A percentile compares a stretch with the other conserved stretches of the same genome.
These are phyloP conservation scores for Rachycentron canadum DNA, from an alignment of 2,797 vertebrate species.

Conservation along the genomic window DNA sequence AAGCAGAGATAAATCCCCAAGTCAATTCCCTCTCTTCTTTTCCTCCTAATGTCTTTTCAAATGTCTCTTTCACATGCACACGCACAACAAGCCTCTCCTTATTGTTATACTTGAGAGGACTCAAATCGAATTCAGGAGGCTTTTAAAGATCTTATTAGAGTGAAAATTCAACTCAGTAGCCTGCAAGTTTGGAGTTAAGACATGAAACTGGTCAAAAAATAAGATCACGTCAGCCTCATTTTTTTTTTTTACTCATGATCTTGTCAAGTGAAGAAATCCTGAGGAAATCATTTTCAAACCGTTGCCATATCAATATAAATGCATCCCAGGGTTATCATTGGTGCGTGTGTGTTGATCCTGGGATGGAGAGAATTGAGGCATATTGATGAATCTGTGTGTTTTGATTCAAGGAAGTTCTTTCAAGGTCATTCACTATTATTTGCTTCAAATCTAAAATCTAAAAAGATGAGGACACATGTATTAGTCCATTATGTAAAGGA, in stretches of 20 bases:
- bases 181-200: constrained; percentile 1
- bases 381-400: constrained; percentile 43
- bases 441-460: background rate
- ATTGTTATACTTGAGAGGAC: constrained; percentile 1
- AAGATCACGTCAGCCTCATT: constrained; percentile 17
- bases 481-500: background rate
- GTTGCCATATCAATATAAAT: constrained; percentile 48
- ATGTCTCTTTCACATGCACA: background rate
- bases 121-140: constrained; percentile 10
- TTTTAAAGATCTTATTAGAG: background rate
- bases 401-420: constrained; percentile 27
- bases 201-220: constrained; percentile 14
- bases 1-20: constrained; percentile 45
- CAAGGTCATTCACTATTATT: constrained; percentile 29
- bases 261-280: constrained; percentile 42
- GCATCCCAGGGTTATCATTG: constrained; percentile 31
- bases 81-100: constrained; percentile 6
- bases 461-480: no score
- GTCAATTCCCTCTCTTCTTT: constrained; percentile 31
- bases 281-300: constrained; percentile 40
- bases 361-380: constrained; percentile 20
- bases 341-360: constrained; percentile 38
- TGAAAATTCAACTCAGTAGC: background rate
- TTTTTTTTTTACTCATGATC: constrained; percentile 31
- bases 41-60: constrained; percentile 26